These are phyloP conservation scores for Acronicta alni DNA, from an alignment of 2,888 invertebrate genomes.

Conservation along the genomic window DNA sequence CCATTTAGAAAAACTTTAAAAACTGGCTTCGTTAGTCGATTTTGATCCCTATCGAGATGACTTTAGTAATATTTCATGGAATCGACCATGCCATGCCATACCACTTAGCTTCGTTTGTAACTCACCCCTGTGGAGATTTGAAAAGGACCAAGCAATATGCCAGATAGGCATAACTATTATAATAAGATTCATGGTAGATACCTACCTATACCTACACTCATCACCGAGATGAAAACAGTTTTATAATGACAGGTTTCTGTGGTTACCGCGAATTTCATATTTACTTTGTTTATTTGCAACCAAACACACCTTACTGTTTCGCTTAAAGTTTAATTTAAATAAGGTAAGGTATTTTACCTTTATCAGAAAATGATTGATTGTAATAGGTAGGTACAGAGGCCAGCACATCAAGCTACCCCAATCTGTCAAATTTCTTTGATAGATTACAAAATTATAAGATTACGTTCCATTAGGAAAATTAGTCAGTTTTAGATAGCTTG, in stretches of 20 bases:
- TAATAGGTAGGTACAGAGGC: too few relatives aligned
- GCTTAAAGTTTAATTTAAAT: too few relatives aligned
- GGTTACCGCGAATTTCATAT: too few relatives aligned
- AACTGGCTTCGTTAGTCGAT: slow-evolving; percentile 65
- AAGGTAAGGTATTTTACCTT: too few relatives aligned
- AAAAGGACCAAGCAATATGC: slow-evolving; percentile 71
- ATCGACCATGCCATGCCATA: slow-evolving; percentile 30
- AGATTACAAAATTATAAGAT: too few relatives aligned
- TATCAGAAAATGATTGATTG: too few relatives aligned
- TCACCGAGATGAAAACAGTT: slow-evolving; percentile 13
- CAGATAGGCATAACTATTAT: slow-evolving; percentile 40
- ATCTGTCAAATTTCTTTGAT: too few relatives aligned
- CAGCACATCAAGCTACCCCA: too few relatives aligned
- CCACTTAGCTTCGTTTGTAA: slow-evolving; percentile 72
- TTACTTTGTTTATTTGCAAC: too few relatives aligned
- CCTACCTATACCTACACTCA: slow-evolving; percentile 10
- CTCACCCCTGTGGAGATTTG: slow-evolving; percentile 82
- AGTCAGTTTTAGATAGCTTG: too few relatives aligned
- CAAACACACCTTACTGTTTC: too few relatives aligned
- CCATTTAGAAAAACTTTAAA: slow-evolving; percentile 64
- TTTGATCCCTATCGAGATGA: slow-evolving; percentile 68
- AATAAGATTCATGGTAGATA: slow-evolving; percentile 31
- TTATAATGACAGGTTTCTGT: slow-evolving; percentile 10
- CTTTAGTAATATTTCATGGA: slow-evolving; percentile 57
- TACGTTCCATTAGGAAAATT: too few relatives aligned